Evolutionary conservation across 2,797 vertebrate species (phyloP).

Genomic region (Enteromius radiatus): DNA sequence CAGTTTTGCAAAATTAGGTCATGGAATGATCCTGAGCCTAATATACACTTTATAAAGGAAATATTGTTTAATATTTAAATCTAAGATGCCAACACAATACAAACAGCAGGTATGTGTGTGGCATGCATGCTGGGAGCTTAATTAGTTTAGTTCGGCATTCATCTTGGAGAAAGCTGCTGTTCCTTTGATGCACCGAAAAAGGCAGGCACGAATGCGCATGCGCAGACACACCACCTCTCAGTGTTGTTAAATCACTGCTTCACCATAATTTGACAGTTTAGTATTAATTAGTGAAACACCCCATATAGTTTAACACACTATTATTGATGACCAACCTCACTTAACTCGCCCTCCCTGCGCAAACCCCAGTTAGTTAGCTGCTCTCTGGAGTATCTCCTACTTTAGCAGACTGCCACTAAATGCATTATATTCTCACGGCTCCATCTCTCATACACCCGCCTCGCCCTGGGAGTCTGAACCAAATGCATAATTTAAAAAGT

Average conservation of each 20-base stretch:
- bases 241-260: conserved; percentile 59
- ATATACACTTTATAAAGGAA: conserved; percentile 12
- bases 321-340: conserved; percentile 64
- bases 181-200: conserved; percentile 42
- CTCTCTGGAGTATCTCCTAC: conserved; percentile 60
- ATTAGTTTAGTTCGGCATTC: conserved; percentile 52
- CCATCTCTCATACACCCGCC: conserved; percentile 63
- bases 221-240: conserved; percentile 28
- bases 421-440: conserved; percentile 65
- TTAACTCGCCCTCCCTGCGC: conserved; percentile 58
- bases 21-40: conserved; percentile 8
- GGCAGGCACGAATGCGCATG: conserved; percentile 3
- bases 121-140: conserved; percentile 44
- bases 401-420: conserved; percentile 66
- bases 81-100: conserved; percentile 29
- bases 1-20: conserved; percentile 11
- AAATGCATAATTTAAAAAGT: conserved; percentile 79
- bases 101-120: conserved; percentile 50
- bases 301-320: conserved; percentile 57
- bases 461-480: conserved; percentile 75
- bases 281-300: conserved; percentile 57
- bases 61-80: conserved; percentile 38
- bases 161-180: conserved; percentile 37
- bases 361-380: conserved; percentile 63
- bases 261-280: conserved; percentile 61